phyloP scores from a whole-genome alignment of 2,113 vertebrate genomes.

The Pseudopipra pipra region DNA sequence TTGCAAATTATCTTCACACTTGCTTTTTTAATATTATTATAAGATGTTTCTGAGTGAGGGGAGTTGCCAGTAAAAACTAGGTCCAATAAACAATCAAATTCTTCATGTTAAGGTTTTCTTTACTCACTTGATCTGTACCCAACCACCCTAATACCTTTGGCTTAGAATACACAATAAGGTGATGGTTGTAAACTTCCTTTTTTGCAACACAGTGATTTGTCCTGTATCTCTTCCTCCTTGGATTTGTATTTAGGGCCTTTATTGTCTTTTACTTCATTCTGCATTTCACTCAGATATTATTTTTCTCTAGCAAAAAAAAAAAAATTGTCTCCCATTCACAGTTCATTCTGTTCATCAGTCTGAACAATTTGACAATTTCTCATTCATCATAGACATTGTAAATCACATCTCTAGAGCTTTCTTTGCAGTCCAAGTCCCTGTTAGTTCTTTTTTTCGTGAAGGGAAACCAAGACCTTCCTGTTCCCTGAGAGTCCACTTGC shows the following conservation, averaged over 20 bases:
- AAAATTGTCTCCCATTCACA: background rate
- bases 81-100: background rate
- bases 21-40: background rate
- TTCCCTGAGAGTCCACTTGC: background rate
- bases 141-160: background rate
- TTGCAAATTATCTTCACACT: background rate
- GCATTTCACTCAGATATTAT: background rate
- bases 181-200: background rate
- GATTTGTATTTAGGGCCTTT: background rate
- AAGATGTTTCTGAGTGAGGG: background rate
- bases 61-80: background rate
- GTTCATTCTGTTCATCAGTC: background rate
- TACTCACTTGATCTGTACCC: background rate
- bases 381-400: background rate
- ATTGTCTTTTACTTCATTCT: background rate
- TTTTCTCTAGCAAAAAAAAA: background rate
- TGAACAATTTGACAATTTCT: background rate
- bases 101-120: background rate
- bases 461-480: background rate
- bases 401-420: background rate
- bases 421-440: background rate
- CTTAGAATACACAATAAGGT: background rate
- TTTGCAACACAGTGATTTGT: background rate
- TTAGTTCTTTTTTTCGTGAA: background rate
- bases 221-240: background rate